A percentile compares a stretch with the other conserved stretches of the same genome.
phyloP scores from a whole-genome alignment of 1,140 invertebrate genomes.

The Cryptotermes secundus region DNA sequence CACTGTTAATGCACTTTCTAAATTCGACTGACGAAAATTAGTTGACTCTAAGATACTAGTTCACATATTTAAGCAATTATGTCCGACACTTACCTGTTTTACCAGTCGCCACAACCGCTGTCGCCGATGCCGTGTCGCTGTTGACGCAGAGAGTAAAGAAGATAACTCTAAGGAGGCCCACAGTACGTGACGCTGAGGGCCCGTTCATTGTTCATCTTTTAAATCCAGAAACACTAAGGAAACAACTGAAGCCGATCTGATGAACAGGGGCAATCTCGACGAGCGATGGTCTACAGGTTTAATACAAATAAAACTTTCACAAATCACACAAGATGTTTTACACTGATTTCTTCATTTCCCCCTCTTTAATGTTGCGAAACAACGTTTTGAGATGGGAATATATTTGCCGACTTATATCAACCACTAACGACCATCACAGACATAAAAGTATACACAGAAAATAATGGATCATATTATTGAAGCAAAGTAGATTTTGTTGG shows the following conservation, averaged over 20 bases:
- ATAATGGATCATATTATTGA: not conserved
- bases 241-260: not conserved
- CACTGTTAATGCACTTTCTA: not conserved
- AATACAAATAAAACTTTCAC: not conserved
- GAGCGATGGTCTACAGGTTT: not conserved
- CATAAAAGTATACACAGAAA: not conserved
- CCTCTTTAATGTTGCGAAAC: not conserved
- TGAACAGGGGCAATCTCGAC: too few species aligned
- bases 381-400: not conserved
- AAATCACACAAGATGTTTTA: not conserved
- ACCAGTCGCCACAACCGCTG: not conserved
- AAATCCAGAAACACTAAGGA: not conserved
- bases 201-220: constrained; percentile 13
- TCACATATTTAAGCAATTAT: too few species aligned
- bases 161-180: not conserved
- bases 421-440: not conserved
- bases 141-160: not conserved
- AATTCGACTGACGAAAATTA: not conserved
- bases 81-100: not conserved
- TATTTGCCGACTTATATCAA: not conserved
- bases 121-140: not conserved
- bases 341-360: not conserved
- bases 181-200: not conserved
- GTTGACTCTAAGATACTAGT: not conserved
- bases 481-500: not conserved